Evolutionary conservation across 2,113 vertebrate genomes (phyloP).

Genomic region (Cyanoliseus patagonus): DNA sequence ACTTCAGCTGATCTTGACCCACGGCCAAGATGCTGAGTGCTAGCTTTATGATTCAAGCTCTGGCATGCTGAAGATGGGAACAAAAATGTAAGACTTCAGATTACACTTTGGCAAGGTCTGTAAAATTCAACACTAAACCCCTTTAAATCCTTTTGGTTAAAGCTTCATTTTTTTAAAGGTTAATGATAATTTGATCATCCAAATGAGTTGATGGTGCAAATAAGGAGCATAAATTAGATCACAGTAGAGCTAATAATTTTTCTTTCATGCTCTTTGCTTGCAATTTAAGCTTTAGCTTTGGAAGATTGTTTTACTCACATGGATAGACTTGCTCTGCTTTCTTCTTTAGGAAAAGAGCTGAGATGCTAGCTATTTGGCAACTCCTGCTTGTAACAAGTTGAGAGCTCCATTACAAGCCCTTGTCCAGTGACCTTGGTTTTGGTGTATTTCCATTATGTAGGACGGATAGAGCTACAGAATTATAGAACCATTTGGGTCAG

Average conservation of each 20-base stretch:
- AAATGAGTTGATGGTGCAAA: not conserved
- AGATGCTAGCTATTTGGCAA: not conserved
- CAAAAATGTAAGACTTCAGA: conserved; percentile 59
- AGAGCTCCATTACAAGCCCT: not conserved
- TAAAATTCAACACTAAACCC: conserved; percentile 12
- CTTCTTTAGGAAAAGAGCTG: not conserved
- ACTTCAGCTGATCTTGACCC: conserved; percentile 31
- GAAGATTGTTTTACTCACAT: not conserved
- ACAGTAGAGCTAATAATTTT: not conserved
- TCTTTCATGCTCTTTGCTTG: not conserved
- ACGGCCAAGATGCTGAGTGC: conserved; percentile 22
- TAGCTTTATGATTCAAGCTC: conserved; percentile 41
- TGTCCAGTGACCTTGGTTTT: not conserved
- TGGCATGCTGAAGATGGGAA: conserved; percentile 29
- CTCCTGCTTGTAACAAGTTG: not conserved
- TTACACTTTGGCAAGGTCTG: conserved; percentile 48
- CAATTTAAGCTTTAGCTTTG: not conserved
- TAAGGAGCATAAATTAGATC: not conserved
- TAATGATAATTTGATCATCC: not conserved
- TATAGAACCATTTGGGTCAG: not conserved
- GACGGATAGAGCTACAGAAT: not conserved
- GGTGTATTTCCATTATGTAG: not conserved
- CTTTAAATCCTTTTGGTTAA: conserved; percentile 29
- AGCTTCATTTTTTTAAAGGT: not conserved
- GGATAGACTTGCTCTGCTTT: not conserved